Percentiles rank a stretch among this genome's conserved stretches.
phyloP scores from a whole-genome alignment of 2,113 vertebrate genomes.

The Illadopsis cleaveri region DNA sequence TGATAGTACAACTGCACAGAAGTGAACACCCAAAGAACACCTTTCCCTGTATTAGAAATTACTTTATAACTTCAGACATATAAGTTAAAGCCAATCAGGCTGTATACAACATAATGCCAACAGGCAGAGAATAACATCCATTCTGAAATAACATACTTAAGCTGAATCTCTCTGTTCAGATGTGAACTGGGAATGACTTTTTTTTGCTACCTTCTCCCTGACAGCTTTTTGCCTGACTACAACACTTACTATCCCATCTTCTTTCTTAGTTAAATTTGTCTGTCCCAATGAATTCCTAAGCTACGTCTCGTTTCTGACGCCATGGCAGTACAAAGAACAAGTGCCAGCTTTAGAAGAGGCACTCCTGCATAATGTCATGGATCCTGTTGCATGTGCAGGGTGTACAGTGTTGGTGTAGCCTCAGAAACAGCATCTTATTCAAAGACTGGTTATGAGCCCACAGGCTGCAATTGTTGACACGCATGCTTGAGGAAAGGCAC shows the following conservation, averaged over 20 bases:
- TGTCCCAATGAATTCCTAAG: neutral
- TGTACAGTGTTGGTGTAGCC: neutral
- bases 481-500: neutral
- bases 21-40: neutral
- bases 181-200: neutral
- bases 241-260: neutral
- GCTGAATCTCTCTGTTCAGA: neutral
- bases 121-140: neutral
- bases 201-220: neutral
- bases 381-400: neutral
- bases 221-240: neutral
- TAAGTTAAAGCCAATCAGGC: neutral
- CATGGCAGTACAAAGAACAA: neutral
- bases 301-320: accelerated
- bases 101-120: neutral
- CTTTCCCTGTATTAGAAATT: neutral
- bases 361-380: neutral
- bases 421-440: neutral
- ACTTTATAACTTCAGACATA: neutral
- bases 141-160: neutral
- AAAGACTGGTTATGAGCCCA: neutral
- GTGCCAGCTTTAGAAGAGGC: neutral
- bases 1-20: neutral
- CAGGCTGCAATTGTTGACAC: neutral
- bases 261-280: neutral